Conservation (phyloP, 2,888 invertebrate genomes). For the Eurytoma californica region DNA sequence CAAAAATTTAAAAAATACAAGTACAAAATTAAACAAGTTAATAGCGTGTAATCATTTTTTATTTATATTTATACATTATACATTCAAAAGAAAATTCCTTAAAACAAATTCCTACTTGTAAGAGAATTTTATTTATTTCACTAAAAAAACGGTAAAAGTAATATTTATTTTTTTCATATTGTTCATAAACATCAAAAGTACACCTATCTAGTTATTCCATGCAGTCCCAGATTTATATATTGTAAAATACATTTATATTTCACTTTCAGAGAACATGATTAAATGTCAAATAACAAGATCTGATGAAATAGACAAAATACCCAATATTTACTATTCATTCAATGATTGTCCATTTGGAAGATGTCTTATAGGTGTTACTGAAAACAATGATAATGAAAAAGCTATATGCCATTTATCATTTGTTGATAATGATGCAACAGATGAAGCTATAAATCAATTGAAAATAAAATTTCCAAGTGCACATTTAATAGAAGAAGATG, state of each 20-base stretch:
- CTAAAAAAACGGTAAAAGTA: too few relatives aligned
- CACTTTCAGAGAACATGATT: conserved; percentile 23
- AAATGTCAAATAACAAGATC: conserved; percentile 10
- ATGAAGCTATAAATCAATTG: conserved; percentile 55
- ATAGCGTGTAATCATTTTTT: too few relatives aligned
- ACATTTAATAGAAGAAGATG: conserved; percentile 53
- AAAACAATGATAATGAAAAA: conserved; percentile 56
- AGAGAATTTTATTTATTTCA: too few relatives aligned
- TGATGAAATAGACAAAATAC: conserved; percentile 1
- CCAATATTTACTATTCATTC: conserved; percentile 60
- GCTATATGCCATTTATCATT: conserved; percentile 64
- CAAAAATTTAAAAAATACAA: too few relatives aligned
- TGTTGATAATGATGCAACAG: conserved; percentile 55
- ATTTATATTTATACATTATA: too few relatives aligned
- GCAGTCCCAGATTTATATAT: too few relatives aligned
- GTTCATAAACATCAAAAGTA: too few relatives aligned
- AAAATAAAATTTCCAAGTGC: conserved; percentile 62
- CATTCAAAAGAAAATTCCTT: too few relatives aligned
- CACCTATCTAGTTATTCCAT: too few relatives aligned
- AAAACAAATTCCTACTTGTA: too few relatives aligned
- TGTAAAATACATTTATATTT: neutral
- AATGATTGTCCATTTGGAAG: conserved; percentile 65
- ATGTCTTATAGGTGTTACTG: conserved; percentile 60
- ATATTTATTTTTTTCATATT: too few relatives aligned
- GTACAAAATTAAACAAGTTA: too few relatives aligned